These are phyloP conservation scores for Sebastes goodei DNA, from an alignment of 2,797 vertebrate genomes.

Conservation along the genomic window DNA sequence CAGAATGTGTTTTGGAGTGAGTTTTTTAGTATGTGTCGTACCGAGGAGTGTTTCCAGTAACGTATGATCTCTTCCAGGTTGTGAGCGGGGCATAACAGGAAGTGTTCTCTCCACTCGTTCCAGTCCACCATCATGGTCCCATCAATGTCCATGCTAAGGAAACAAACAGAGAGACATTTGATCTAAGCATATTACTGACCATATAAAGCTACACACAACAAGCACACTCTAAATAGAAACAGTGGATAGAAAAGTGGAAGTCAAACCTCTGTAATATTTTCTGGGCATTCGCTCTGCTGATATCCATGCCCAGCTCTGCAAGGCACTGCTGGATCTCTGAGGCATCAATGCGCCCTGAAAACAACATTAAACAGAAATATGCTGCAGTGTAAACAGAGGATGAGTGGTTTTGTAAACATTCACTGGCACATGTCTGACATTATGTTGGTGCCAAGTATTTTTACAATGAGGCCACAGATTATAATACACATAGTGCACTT, in stretches of 20 bases:
- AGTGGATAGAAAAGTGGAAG: not conserved
- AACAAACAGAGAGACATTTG: not conserved
- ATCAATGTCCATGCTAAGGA: slow-evolving; percentile 91
- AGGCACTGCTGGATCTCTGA: slow-evolving; percentile 93
- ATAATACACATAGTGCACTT: no score
- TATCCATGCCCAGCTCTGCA: slow-evolving; percentile 85
- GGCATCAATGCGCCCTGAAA: slow-evolving; percentile 90
- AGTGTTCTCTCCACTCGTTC: slow-evolving; percentile 96
- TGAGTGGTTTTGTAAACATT: slow-evolving; percentile 3
- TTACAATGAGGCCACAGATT: not conserved
- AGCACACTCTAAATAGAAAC: not conserved
- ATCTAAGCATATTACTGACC: not conserved
- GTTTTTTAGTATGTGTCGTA: slow-evolving; percentile 48
- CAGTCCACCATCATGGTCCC: slow-evolving; percentile 96
- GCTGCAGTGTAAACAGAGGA: slow-evolving; percentile 17
- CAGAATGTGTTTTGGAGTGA: not conserved
- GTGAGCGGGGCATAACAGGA: slow-evolving; percentile 91
- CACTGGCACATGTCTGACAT: not conserved
- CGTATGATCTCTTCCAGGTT: slow-evolving; percentile 93
- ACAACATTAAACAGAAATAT: slow-evolving; percentile 39
- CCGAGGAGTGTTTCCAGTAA: slow-evolving; percentile 96
- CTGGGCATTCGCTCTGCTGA: slow-evolving; percentile 87
- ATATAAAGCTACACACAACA: not conserved
- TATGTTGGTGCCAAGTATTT: not conserved
- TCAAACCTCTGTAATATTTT: slow-evolving; percentile 90